phyloP scores from a whole-genome alignment of 2,888 invertebrate genomes.

The Antitype chi region DNA sequence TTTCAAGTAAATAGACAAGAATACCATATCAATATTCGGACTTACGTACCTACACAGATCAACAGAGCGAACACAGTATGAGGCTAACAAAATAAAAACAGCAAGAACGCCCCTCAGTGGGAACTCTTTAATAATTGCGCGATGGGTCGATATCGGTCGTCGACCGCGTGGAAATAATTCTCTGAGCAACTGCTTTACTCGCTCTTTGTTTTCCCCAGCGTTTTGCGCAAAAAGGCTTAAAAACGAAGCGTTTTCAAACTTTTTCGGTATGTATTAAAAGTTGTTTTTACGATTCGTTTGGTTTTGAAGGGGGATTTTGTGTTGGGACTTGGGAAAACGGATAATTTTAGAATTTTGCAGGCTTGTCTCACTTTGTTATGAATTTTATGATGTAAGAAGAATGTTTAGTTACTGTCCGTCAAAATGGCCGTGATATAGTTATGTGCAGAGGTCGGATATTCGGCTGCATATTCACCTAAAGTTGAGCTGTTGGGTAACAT shows the following conservation, averaged over 20 bases:
- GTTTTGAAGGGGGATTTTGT: conserved; percentile 27
- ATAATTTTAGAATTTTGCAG: conserved; percentile 6
- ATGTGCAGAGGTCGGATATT: too few relatives aligned
- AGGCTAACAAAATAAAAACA: conserved; percentile 36
- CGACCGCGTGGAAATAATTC: conserved; percentile 69
- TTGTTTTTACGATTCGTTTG: conserved; percentile 46
- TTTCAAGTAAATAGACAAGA: background rate
- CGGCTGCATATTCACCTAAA: too few relatives aligned
- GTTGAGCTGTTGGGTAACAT: too few relatives aligned
- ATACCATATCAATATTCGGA: background rate
- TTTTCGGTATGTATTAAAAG: conserved; percentile 42
- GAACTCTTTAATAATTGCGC: conserved; percentile 75
- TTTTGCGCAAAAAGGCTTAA: conserved; percentile 50
- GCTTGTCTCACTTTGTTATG: background rate
- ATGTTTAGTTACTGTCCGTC: background rate
- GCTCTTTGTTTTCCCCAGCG: conserved; percentile 52
- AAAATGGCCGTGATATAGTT: background rate
- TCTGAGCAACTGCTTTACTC: conserved; percentile 54
- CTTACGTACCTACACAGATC: background rate
- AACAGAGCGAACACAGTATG: conserved; percentile 9
- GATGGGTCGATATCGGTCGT: conserved; percentile 70
- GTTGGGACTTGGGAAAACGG: conserved; percentile 15
- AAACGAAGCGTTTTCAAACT: conserved; percentile 49
- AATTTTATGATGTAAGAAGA: background rate
- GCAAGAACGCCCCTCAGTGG: conserved; percentile 37